These are phyloP conservation scores for Diadema setosum DNA, from an alignment of 35 echinoderm and acorn worm species.

Conservation along the genomic window DNA sequence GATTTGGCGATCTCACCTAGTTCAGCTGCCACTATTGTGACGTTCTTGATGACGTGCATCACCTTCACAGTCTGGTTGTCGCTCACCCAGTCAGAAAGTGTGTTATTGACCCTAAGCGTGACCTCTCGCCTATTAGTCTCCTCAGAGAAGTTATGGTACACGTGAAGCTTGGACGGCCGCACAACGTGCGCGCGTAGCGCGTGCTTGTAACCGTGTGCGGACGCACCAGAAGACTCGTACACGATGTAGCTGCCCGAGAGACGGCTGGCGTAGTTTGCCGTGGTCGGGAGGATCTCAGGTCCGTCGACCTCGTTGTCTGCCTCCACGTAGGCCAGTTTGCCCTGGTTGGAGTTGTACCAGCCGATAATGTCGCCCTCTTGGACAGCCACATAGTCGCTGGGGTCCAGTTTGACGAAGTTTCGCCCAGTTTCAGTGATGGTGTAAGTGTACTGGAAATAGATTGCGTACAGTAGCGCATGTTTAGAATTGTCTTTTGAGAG, in stretches of 20 bases:
- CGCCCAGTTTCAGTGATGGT: constrained; percentile 39
- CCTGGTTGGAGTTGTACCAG: constrained; percentile 80
- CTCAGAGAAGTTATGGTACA: constrained; percentile 88
- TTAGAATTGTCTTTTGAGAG: no score
- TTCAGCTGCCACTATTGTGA: constrained; percentile 47
- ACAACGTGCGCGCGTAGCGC: constrained; percentile 75
- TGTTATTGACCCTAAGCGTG: constrained; percentile 42
- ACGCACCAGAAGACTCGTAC: constrained; percentile 33
- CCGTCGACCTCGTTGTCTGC: constrained; percentile 54
- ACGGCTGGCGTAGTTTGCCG: constrained; percentile 34
- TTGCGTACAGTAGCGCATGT: no score
- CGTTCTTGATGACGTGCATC: constrained; percentile 28
- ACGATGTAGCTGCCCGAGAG: constrained; percentile 39
- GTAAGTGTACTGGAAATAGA: not conserved
- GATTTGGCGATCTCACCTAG: no score
- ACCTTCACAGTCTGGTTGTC: constrained; percentile 66
- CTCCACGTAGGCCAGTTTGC: constrained; percentile 68
- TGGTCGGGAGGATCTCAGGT: constrained; percentile 51
- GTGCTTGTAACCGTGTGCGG: constrained; percentile 59
- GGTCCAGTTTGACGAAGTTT: constrained; percentile 39
- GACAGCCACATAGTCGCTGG: constrained; percentile 46
- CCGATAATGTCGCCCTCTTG: constrained; percentile 73
- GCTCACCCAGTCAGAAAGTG: constrained; percentile 20
- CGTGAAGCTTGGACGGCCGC: constrained; percentile 63
- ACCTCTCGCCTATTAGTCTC: constrained; percentile 41